phyloP scores from a whole-genome alignment of 2,113 vertebrate species.

The Chaetops frenatus region DNA sequence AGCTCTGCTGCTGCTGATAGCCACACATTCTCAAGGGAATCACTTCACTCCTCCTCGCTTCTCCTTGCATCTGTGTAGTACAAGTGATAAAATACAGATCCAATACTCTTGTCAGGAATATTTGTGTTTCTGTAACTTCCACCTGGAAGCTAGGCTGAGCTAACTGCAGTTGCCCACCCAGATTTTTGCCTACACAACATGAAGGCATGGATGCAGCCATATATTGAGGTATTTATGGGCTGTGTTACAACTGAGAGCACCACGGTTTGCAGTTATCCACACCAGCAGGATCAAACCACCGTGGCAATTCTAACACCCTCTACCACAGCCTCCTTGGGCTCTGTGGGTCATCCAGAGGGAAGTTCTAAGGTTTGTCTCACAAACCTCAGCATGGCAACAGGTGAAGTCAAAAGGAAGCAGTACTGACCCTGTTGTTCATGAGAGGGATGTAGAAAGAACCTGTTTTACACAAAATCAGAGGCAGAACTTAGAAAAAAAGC shows the following conservation, averaged over 20 bases:
- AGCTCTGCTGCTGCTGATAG: background rate
- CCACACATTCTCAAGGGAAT: background rate
- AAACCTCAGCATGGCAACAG: background rate
- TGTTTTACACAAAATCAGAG: background rate
- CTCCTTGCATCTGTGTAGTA: background rate
- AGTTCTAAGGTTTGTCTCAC: background rate
- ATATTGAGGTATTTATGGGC: background rate
- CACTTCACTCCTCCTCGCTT: background rate
- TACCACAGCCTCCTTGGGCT: background rate
- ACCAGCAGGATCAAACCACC: background rate
- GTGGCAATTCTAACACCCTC: background rate
- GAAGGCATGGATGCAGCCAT: fast-evolving
- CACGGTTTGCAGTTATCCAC: background rate
- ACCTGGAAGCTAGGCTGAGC: background rate
- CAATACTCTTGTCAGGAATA: background rate
- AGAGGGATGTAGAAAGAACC: background rate
- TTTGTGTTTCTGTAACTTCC: background rate
- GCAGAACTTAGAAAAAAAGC: background rate
- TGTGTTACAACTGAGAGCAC: background rate
- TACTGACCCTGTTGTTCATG: background rate
- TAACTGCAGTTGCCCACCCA: background rate
- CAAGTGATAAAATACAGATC: background rate
- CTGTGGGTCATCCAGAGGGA: background rate
- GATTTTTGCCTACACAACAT: background rate
- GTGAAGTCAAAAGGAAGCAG: background rate